Evolutionary conservation across 2,888 invertebrate species (phyloP).

Genomic region (Sussaba pulchella): DNA sequence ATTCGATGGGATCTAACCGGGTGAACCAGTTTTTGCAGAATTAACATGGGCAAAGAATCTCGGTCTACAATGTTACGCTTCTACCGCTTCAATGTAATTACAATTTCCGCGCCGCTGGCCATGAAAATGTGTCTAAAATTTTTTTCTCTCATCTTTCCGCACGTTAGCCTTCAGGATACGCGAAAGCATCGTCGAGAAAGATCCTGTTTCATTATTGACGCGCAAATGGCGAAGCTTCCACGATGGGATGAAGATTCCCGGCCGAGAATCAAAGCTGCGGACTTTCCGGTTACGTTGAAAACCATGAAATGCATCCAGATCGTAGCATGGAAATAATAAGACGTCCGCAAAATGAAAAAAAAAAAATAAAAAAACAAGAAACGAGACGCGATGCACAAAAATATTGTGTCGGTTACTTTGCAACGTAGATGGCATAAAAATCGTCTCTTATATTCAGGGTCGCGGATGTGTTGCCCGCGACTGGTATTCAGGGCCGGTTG

Average conservation of each 20-base stretch:
- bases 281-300: conserved; percentile 8
- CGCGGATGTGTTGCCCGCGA: conserved; percentile 31
- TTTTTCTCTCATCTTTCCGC: background rate
- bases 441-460: conserved; percentile 56
- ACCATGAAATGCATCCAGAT: background rate
- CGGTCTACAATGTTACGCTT: background rate
- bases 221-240: conserved; percentile 11
- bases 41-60: too few species aligned
- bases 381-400: conserved; percentile 37
- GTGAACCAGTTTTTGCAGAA: too few species aligned
- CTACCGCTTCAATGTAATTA: background rate
- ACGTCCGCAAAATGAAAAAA: background rate
- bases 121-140: background rate
- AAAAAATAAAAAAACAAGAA: too few species aligned
- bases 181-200: background rate
- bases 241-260: background rate
- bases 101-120: background rate
- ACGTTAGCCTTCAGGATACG: background rate
- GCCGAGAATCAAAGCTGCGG: too few species aligned
- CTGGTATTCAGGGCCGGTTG: conserved; percentile 52
- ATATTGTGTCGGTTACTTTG: conserved; percentile 31
- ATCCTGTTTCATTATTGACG: conserved; percentile 34
- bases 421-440: conserved; percentile 38
- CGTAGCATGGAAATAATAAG: background rate
- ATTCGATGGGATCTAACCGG: background rate